Evolutionary conservation across 2,113 vertebrate genomes (phyloP).

Genomic region (Pleuronectes platessa): DNA sequence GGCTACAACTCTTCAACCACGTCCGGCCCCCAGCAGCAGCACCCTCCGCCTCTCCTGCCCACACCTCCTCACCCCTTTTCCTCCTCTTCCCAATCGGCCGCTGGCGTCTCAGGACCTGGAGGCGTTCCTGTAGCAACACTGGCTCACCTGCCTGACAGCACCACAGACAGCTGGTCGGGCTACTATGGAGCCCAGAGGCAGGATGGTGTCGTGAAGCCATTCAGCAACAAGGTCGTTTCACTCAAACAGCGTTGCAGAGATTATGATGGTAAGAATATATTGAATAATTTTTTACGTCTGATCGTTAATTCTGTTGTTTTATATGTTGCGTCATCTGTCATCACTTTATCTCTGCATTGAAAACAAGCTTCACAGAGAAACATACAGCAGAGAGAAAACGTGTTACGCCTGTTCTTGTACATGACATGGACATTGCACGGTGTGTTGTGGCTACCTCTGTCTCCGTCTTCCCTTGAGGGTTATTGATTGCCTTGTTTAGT

Average conservation of each 20-base stretch:
- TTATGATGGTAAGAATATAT: slow-evolving; percentile 89
- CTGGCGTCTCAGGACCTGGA: slow-evolving; percentile 84
- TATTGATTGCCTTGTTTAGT: slow-evolving; percentile 58
- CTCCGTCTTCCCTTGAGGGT: slow-evolving; percentile 36
- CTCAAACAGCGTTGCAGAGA: slow-evolving; percentile 96
- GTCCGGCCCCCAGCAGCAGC: slow-evolving; percentile 70
- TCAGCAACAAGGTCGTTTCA: slow-evolving; percentile 83
- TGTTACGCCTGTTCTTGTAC: no score
- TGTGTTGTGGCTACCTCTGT: neutral
- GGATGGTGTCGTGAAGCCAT: slow-evolving; percentile 85
- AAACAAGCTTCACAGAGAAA: no score
- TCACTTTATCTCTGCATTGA: neutral
- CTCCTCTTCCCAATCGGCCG: slow-evolving; percentile 69
- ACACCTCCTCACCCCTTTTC: slow-evolving; percentile 80
- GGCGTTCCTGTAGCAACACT: slow-evolving; percentile 87
- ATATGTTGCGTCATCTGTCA: neutral
- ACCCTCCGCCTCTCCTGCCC: slow-evolving; percentile 69
- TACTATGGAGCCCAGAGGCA: slow-evolving; percentile 89
- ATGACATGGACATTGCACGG: neutral
- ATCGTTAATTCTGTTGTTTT: neutral
- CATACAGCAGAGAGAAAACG: neutral
- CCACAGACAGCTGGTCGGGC: slow-evolving; percentile 96
- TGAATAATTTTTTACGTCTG: neutral
- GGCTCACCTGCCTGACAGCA: slow-evolving; percentile 94
- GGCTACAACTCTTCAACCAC: slow-evolving; percentile 84